These are phyloP conservation scores for Cheilinus undulatus DNA, from an alignment of 2,113 vertebrate genomes.

Conservation along the genomic window DNA sequence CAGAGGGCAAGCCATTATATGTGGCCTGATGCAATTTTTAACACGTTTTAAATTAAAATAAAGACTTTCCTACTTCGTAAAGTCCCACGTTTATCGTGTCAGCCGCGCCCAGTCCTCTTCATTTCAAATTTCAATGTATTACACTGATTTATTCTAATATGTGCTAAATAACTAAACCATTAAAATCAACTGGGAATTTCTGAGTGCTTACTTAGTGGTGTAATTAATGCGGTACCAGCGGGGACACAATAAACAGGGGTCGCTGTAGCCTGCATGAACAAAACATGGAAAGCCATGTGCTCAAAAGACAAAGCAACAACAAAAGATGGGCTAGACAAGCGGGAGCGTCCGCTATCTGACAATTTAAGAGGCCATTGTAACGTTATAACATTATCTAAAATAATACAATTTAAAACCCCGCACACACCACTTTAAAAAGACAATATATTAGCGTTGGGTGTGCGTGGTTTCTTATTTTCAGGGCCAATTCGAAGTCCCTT, in stretches of 20 bases:
- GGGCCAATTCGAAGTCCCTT: conserved; percentile 33
- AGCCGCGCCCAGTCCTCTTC: neutral
- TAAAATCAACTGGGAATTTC: neutral
- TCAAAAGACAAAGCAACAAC: conserved; percentile 94
- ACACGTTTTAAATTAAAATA: too few species aligned
- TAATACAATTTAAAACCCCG: neutral
- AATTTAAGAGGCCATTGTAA: neutral
- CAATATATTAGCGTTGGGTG: too few species aligned
- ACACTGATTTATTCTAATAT: too few species aligned
- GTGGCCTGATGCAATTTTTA: too few species aligned
- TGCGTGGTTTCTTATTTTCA: neutral
- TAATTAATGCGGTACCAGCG: conserved; percentile 8
- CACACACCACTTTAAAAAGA: neutral
- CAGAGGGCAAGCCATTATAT: too few species aligned
- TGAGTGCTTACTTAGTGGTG: neutral
- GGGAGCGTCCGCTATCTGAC: conserved; percentile 13
- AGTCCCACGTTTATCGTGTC: neutral
- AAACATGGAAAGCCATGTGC: conserved; percentile 89
- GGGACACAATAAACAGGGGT: conserved; percentile 60
- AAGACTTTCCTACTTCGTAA: neutral
- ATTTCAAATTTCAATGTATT: neutral
- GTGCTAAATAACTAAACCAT: neutral
- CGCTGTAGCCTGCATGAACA: conserved; percentile 84
- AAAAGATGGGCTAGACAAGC: conserved; percentile 79
- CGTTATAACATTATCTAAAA: neutral